A percentile compares a stretch with the other conserved stretches of the same genome.
These are phyloP conservation scores for Polypedilum pembai DNA, from an alignment of 1,140 invertebrate species.

Conservation along the genomic window DNA sequence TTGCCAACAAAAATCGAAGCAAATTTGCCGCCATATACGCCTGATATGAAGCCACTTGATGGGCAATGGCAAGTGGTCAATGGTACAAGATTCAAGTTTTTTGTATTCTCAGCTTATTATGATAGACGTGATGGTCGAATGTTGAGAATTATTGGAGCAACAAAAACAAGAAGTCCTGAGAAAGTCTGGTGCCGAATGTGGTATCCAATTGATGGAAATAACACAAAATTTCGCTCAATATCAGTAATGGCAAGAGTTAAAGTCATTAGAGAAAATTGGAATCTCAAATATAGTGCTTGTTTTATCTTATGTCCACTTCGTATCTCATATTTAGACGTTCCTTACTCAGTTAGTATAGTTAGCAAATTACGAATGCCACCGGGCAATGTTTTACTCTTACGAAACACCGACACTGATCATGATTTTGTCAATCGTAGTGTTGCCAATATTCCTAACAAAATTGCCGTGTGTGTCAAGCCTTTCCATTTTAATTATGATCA, in stretches of 20 bases:
- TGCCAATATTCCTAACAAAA: conserved; percentile 46
- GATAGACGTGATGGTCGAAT: conserved; percentile 63
- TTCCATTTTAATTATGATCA: conserved; percentile 83
- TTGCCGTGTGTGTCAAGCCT: conserved; percentile 90
- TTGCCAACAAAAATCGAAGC: conserved; percentile 43
- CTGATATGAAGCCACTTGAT: conserved; percentile 45
- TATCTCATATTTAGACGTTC: conserved; percentile 51
- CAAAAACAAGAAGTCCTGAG: conserved; percentile 72
- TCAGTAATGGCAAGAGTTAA: conserved; percentile 69
- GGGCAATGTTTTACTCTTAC: conserved; percentile 54
- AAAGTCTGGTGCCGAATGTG: conserved; percentile 68
- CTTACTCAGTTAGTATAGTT: conserved; percentile 60
- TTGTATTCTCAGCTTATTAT: conserved; percentile 83
- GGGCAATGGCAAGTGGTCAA: conserved; percentile 52
- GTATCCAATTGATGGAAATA: conserved; percentile 31
- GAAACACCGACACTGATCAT: conserved; percentile 47
- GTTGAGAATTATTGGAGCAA: conserved; percentile 76
- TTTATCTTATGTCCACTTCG: conserved; percentile 75
- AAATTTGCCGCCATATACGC: conserved; percentile 45
- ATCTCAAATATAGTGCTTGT: conserved; percentile 83
- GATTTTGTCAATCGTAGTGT: conserved; percentile 35
- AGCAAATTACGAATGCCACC: conserved; percentile 50
- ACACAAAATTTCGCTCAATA: conserved; percentile 48
- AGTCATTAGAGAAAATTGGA: conserved; percentile 90
- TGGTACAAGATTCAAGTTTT: conserved; percentile 73